These are phyloP conservation scores for Heliocidaris tuberculata DNA, from an alignment of 35 echinoderm and acorn worm genomes.

Conservation along the genomic window DNA sequence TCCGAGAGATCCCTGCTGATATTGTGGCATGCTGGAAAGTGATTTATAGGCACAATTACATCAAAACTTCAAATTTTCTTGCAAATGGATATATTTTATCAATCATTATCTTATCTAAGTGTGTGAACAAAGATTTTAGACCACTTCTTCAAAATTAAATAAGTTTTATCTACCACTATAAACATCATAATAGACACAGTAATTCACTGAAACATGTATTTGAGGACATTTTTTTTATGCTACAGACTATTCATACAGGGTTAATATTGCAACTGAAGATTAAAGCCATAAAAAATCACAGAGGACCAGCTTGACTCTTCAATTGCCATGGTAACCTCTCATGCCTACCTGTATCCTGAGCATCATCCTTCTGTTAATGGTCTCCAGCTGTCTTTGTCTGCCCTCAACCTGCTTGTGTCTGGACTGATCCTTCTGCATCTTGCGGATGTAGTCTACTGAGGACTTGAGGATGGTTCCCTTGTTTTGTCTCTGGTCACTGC, in stretches of 20 bases:
- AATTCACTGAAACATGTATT: not conserved
- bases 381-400: conserved; percentile 71
- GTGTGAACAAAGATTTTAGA: not conserved
- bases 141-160: too few species aligned
- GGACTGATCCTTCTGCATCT: conserved; percentile 74
- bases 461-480: conserved; percentile 95
- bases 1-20: not conserved
- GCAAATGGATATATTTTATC: not conserved
- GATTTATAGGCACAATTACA: too few species aligned
- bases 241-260: not conserved
- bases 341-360: conserved; percentile 84
- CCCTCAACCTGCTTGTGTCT: conserved; percentile 59
- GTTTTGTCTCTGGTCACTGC: conserved; percentile 90
- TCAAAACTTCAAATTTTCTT: too few species aligned
- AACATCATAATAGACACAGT: not conserved
- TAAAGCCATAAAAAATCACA: not conserved
- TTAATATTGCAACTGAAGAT: not conserved
- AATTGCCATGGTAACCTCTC: not conserved
- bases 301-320: not conserved
- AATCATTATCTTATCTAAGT: not conserved
- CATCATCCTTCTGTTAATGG: conserved; percentile 81
- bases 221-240: not conserved
- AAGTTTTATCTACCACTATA: too few species aligned
- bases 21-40: not conserved
- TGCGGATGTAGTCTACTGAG: conserved; percentile 97